Conservation (phyloP, 2,113 vertebrate species). For the Tursiops truncatus region DNA sequence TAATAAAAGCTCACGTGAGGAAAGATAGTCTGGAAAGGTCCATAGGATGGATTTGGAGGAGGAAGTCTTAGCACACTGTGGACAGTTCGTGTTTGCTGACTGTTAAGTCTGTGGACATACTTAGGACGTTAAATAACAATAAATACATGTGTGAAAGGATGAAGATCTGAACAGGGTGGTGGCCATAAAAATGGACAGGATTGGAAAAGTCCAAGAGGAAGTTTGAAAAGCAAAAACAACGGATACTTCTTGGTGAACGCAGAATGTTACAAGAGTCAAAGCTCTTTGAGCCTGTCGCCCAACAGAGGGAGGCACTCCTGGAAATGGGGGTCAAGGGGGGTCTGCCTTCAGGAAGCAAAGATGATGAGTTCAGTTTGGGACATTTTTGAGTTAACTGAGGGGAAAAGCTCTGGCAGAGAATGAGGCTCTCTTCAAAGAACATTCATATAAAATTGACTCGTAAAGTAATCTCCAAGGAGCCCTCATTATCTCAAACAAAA, state of each 20-base stretch:
- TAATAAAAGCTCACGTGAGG: too few relatives aligned
- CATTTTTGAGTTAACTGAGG: not conserved
- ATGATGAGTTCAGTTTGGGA: not conserved
- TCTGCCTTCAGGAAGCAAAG: not conserved
- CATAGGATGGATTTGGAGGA: too few relatives aligned
- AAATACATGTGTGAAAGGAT: not conserved
- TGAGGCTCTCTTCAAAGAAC: not conserved
- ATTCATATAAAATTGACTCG: not conserved
- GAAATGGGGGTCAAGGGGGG: accelerated
- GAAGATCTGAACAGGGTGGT: not conserved
- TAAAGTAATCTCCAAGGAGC: not conserved
- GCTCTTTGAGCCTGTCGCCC: not conserved
- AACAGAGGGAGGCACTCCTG: not conserved
- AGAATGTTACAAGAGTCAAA: not conserved
- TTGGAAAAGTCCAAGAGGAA: not conserved
- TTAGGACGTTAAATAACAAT: not conserved
- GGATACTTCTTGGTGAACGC: not conserved
- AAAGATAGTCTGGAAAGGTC: too few relatives aligned
- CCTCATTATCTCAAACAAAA: not conserved
- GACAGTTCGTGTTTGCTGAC: too few relatives aligned
- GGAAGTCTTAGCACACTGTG: too few relatives aligned
- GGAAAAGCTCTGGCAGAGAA: not conserved
- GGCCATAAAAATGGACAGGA: not conserved
- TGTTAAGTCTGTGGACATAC: too few relatives aligned
- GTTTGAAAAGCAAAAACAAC: not conserved